Base-by-base conservation (phyloP, 1,140 invertebrate species). In the Drosophila auraria region DNA sequence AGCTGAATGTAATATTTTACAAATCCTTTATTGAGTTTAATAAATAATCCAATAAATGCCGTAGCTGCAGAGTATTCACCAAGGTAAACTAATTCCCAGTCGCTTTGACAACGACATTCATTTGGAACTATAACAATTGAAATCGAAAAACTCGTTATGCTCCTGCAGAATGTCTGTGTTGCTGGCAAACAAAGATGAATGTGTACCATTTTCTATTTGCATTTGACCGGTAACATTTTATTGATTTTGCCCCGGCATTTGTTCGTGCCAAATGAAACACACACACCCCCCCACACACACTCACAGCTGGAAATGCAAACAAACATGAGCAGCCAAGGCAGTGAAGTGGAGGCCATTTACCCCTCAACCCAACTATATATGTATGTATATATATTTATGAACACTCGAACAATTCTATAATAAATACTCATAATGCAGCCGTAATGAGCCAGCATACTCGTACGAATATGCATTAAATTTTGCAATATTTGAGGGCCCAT, bases 161-260 rank as follows among this genome's bases (percentile, higher is more conserved):
- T 60, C 20, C 68, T 47, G 69, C 47, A 61, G 17, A 56, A 23
- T 56, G 53, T 84, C 47, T 65, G 54, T 64, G 47, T 78, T 64
- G 75, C 56, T 38, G 53, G 82, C 66, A 82, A 78, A 73, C 70
- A 73, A 72, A 72, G 70, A 86, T 82, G 80, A 73, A 59, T 77
- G 60, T 63, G 45, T 51, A 54, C 54, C 40, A 51, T 60, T 77
- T 68, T 68, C 74, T 83, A 87, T 87, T 87, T 87, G 70, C 80
- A 82, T 82, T 73, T 64, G 56, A 40, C 75, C 57, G 75, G 75
- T 56, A 64, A 83, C 71, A 80, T 83, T 78, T 78, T 87, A 87
- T 87, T 80, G 80, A 87, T 87, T 87, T 72, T 59, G 40, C 9
- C 50, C 49, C 50, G 42, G 25, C 54, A 12, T 81, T 70, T 51